phyloP scores from a whole-genome alignment of 2,113 vertebrate genomes.

The Gymnarchus niloticus region DNA sequence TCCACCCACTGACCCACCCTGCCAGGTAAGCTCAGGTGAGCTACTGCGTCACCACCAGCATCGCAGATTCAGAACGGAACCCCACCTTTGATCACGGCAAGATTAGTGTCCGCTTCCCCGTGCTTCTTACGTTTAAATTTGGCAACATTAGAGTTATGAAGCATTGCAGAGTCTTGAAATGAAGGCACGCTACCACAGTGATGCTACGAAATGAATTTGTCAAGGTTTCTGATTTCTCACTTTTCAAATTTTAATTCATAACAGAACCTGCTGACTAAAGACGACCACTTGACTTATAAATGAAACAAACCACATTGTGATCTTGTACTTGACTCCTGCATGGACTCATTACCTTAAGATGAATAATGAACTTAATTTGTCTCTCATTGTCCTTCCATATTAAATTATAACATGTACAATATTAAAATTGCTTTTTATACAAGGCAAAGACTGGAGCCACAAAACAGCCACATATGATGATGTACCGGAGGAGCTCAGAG shows the following conservation, averaged over 20 bases:
- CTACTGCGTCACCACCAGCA: too few relatives aligned
- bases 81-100: background rate
- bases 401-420: background rate
- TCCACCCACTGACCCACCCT: background rate
- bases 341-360: background rate
- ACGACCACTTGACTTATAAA: too few relatives aligned
- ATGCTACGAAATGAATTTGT: background rate
- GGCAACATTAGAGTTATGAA: too few relatives aligned
- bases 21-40: too few relatives aligned
- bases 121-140: background rate
- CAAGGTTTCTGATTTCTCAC: background rate
- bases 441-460: background rate
- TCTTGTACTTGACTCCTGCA: background rate
- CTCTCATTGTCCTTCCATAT: background rate
- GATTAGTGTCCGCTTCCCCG: background rate
- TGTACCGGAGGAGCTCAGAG: too few relatives aligned
- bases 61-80: too few relatives aligned
- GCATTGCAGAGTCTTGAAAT: background rate
- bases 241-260: background rate
- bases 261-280: background rate
- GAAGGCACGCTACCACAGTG: background rate
- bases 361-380: background rate
- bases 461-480: background rate
- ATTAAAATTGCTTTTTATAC: background rate
- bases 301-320: too few relatives aligned